Evolutionary conservation across 2,797 vertebrate species (phyloP).

Genomic region (Parauchenoglanis punctatus): DNA sequence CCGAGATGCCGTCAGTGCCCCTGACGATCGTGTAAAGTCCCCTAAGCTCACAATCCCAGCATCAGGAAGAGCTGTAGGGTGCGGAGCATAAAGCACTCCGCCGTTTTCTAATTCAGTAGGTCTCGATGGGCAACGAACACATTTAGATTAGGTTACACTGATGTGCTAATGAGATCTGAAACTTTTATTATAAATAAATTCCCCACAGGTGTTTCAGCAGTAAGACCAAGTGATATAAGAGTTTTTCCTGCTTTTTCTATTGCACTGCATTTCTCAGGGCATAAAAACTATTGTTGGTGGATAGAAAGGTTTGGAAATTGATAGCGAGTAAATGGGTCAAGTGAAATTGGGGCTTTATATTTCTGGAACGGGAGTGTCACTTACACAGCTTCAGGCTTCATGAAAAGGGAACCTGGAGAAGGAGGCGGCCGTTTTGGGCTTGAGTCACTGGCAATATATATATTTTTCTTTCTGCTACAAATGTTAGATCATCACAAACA

Average conservation of each 20-base stretch:
- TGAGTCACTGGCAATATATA: neutral
- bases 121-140: conserved; percentile 13
- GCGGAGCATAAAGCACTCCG: neutral
- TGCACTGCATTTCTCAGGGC: neutral
- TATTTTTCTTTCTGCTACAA: neutral
- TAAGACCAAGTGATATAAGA: neutral
- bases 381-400: conserved; percentile 2
- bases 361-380: conserved; percentile 48
- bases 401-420: conserved; percentile 51
- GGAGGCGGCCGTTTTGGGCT: conserved; percentile 14
- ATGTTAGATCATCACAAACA: neutral
- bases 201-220: neutral
- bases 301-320: conserved; percentile 35
- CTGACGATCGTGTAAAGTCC: too few relatives aligned
- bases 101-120: conserved; percentile 22
- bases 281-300: conserved; percentile 10
- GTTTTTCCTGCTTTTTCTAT: neutral
- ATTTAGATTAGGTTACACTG: conserved; percentile 31
- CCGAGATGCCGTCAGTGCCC: too few relatives aligned
- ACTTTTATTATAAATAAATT: conserved; percentile 15
- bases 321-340: conserved; percentile 55
- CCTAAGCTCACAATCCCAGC: neutral
- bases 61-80: conserved; percentile 9
- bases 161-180: conserved; percentile 11
- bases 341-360: conserved; percentile 34